Evolutionary conservation across 2,888 invertebrate genomes (phyloP), one percentile per base, ranked within the genome.

Genomic region (Hypolimnas misippus): DNA sequence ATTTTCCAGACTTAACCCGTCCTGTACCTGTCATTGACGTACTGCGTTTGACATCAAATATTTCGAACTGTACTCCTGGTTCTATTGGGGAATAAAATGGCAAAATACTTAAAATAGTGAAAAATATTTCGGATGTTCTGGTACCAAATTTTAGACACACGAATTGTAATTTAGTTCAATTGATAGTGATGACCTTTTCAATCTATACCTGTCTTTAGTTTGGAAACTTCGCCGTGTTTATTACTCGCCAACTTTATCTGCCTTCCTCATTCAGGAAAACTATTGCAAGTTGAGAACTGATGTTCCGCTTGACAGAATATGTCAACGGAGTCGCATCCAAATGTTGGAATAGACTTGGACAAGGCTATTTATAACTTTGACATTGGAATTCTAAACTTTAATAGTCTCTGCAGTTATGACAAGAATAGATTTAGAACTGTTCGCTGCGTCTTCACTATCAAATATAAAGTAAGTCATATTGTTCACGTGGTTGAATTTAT

Each of bases 371-470:
- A 7, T n/a, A 38, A 54, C 53, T 58, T 49, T 29, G 49, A 49
- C 49, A 49, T 29, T 16, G 49, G 44, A 49, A 19, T 49, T 7
- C 16, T 38, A 54, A 60, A 54, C 60, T 60, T 54, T 60, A 49
- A 60, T 60, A 54, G 53, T 38, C n/a, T 46, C 35, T 33, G 12
- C 16, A 53, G 60, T 54, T 60, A 49, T 19, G 49, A 46, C 46
- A 21, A 25, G 46, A 46, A 46, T 25, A 46, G 25, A 12, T 21
- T 5, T 21, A 3, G 29, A 49, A 6, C 7, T 14, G 29, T 29
- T 29, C 49, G n/a, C 2, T 3, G 29, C n/a, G 25, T 8, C 29
- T 1, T 25, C 7, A 12, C 21, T 19, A 49, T 60, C 17, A 46
- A 12, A n/a, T 35, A 44, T n/a, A n/a, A n/a, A n/a, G n/a, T n/a